phyloP scores from a whole-genome alignment of 1,140 invertebrate genomes.

The Ephestia elutella region DNA sequence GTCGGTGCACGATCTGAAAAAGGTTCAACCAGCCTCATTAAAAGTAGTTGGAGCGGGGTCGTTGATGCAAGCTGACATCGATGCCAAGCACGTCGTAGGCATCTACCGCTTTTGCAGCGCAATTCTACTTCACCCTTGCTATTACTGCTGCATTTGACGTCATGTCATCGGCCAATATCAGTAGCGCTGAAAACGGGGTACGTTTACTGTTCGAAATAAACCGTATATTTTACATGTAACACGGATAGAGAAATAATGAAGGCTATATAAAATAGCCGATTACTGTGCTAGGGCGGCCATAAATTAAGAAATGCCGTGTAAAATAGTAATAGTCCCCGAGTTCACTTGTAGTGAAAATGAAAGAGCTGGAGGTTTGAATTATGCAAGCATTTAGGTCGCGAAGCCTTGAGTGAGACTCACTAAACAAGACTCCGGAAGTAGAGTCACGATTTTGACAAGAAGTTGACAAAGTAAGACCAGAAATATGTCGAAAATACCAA shows the following conservation, averaged over 20 bases:
- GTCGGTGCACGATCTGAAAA: conserved; percentile 9
- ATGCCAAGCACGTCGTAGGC: conserved; percentile 11
- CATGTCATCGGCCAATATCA: conserved; percentile 7
- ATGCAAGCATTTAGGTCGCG: conserved; percentile 10
- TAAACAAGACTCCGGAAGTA: background rate
- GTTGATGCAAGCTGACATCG: conserved; percentile 7
- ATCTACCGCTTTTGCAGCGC: conserved; percentile 11
- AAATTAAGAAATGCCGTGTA: conserved; percentile 11
- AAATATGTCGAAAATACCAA: no score
- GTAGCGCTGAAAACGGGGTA: background rate
- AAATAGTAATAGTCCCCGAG: conserved; percentile 7
- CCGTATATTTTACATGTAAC: conserved; percentile 4
- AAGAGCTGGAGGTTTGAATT: conserved; percentile 7
- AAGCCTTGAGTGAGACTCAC: conserved; percentile 6
- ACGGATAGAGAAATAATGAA: conserved; percentile 16
- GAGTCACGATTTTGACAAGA: background rate
- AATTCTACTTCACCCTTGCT: background rate
- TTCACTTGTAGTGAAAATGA: background rate
- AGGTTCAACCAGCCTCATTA: conserved; percentile 15
- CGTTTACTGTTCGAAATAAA: conserved; percentile 14
- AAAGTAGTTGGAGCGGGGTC: background rate
- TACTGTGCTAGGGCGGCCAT: conserved; percentile 2
- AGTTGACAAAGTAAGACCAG: no score
- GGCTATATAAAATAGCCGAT: conserved; percentile 14
- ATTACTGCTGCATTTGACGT: conserved; percentile 23